These are phyloP conservation scores for Procavia capensis DNA, from an alignment of 2,113 vertebrate genomes.

Conservation along the genomic window DNA sequence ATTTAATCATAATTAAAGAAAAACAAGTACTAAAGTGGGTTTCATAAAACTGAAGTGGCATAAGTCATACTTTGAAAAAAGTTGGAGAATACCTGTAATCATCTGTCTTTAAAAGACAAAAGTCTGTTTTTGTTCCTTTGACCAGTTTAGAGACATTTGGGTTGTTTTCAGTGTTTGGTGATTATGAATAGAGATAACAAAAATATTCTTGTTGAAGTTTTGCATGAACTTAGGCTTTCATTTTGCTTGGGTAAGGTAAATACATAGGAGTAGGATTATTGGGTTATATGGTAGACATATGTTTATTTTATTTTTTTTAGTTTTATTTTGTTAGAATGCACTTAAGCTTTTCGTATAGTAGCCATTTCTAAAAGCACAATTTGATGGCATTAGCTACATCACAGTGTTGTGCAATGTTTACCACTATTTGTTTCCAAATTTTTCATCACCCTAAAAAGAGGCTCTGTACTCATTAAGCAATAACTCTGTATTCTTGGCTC, in stretches of 20 bases:
- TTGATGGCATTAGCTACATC: too few relatives aligned
- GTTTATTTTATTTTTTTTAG: background rate
- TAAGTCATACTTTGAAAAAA: too few relatives aligned
- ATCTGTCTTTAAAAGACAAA: conserved; percentile 51
- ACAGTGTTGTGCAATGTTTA: too few relatives aligned
- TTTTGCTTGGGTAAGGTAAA: background rate
- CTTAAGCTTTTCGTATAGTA: too few relatives aligned
- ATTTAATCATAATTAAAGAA: too few relatives aligned
- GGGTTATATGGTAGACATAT: too few relatives aligned
- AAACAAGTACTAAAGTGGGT: too few relatives aligned
- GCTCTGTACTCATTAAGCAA: background rate
- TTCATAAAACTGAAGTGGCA: too few relatives aligned
- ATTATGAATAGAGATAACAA: background rate
- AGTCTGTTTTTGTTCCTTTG: conserved; percentile 65
- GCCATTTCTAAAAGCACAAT: too few relatives aligned
- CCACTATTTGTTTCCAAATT: background rate
- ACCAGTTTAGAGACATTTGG: background rate
- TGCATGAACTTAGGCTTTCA: background rate
- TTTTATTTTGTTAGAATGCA: too few relatives aligned
- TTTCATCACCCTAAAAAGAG: background rate
- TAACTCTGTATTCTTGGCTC: background rate
- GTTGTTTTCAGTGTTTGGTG: too few relatives aligned
- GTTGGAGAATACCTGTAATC: rapidly evolving
- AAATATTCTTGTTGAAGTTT: background rate
- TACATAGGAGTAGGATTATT: background rate